These are phyloP conservation scores for Cydia pomonella DNA, from an alignment of 1,140 invertebrate species.

Conservation along the genomic window DNA sequence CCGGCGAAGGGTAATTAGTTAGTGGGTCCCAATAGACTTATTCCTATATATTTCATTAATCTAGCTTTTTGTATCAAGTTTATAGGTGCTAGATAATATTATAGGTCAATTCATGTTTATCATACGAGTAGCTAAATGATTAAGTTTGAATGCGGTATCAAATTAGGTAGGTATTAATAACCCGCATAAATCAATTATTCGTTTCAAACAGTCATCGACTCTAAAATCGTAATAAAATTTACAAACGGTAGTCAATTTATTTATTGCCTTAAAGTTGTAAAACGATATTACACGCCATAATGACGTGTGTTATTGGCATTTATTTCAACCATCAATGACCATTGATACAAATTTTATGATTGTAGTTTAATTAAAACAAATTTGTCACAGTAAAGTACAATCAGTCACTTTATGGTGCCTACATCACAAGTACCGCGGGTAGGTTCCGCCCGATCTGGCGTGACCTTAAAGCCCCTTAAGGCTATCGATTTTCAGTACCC, in stretches of 20 bases:
- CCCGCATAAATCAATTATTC: slow-evolving; percentile 78
- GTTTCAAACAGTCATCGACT: slow-evolving; percentile 76
- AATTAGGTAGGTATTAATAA: slow-evolving; percentile 74
- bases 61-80: too few species aligned
- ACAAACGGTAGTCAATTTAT: slow-evolving; percentile 79
- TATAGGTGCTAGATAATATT: too few species aligned
- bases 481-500: slow-evolving; percentile 18
- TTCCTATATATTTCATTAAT: too few species aligned
- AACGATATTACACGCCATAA: slow-evolving; percentile 78
- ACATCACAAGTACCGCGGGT: background rate
- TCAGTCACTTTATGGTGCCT: background rate
- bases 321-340: slow-evolving; percentile 74
- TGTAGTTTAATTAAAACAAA: slow-evolving; percentile 68
- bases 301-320: slow-evolving; percentile 78
- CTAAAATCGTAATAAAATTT: slow-evolving; percentile 80
- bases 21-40: too few species aligned
- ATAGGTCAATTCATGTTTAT: too few species aligned
- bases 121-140: background rate
- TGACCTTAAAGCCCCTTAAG: background rate
- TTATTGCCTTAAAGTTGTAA: slow-evolving; percentile 79
- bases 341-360: slow-evolving; percentile 65
- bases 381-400: slow-evolving; percentile 44
- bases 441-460: background rate
- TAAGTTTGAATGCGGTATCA: slow-evolving; percentile 46
- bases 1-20: too few species aligned